phyloP scores from a whole-genome alignment of 2,113 vertebrate species.

The Calidris pygmaea region DNA sequence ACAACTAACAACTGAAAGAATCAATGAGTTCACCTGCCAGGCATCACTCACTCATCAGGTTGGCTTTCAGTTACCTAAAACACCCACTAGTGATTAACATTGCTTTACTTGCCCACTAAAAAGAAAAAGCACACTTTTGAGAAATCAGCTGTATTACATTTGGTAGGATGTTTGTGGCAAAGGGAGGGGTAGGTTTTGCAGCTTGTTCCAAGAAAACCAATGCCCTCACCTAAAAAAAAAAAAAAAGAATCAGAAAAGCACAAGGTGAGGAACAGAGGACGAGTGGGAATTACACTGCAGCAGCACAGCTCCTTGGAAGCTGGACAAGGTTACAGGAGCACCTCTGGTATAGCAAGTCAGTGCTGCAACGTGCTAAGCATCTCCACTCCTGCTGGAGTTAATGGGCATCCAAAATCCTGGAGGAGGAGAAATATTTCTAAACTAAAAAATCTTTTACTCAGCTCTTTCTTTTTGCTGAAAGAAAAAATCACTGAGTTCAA shows the following conservation, averaged over 20 bases:
- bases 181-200: neutral
- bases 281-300: neutral
- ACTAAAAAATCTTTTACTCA: neutral
- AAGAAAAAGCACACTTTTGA: neutral
- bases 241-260: neutral
- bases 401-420: neutral
- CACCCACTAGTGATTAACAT: neutral
- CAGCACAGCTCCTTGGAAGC: neutral
- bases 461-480: neutral
- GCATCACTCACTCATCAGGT: neutral
- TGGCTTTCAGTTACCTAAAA: neutral
- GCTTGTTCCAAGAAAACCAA: neutral
- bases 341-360: neutral
- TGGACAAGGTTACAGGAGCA: neutral
- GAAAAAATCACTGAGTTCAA: slow-evolving; percentile 9
- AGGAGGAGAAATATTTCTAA: neutral
- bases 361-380: neutral
- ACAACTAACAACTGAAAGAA: neutral
- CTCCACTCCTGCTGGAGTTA: neutral
- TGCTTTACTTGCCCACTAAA: neutral
- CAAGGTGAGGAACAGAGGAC: neutral
- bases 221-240: neutral
- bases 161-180: neutral
- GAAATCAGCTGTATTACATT: neutral
- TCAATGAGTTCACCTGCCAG: fast-evolving